These are phyloP conservation scores for Drepana falcataria DNA, from an alignment of 2,888 invertebrate genomes.

Conservation along the genomic window DNA sequence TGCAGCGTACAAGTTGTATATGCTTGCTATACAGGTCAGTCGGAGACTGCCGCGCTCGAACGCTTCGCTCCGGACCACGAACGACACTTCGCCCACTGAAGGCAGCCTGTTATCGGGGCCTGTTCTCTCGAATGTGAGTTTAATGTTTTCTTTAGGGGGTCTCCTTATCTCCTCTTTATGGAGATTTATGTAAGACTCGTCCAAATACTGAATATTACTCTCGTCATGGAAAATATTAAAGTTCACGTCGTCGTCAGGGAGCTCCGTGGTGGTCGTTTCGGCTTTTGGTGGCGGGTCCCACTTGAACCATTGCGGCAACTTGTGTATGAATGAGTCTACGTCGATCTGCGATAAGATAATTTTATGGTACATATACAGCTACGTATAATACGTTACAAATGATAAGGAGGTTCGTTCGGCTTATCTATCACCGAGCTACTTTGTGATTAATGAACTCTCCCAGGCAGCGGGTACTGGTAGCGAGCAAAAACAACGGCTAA, in stretches of 20 bases:
- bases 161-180: slow-evolving; percentile 71
- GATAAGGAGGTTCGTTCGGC: slow-evolving; percentile 50
- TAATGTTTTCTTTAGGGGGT: slow-evolving; percentile 56
- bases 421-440: slow-evolving; percentile 56
- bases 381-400: slow-evolving; percentile 26
- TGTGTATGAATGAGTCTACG: slow-evolving; percentile 59
- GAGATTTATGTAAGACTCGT: slow-evolving; percentile 67
- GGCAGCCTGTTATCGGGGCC: slow-evolving; percentile 64
- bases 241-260: slow-evolving; percentile 58
- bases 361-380: slow-evolving; percentile 15
- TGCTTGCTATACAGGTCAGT: slow-evolving; percentile 82
- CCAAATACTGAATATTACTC: slow-evolving; percentile 65
- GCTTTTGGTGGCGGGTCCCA: slow-evolving; percentile 66
- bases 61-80: slow-evolving; percentile 80
- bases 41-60: slow-evolving; percentile 82
- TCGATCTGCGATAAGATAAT: slow-evolving; percentile 54
- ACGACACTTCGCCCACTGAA: slow-evolving; percentile 73
- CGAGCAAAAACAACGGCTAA: slow-evolving; percentile 58
- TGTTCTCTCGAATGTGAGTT: slow-evolving; percentile 55
- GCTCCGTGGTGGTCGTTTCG: slow-evolving; percentile 64
- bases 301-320: slow-evolving; percentile 67
- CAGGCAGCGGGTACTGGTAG: slow-evolving; percentile 41
- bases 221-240: slow-evolving; percentile 70
- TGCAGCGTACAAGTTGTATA: slow-evolving; percentile 83
- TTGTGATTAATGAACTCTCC: slow-evolving; percentile 70